Conservation (phyloP, 1,140 invertebrate species). For the Drosophila cardini region DNA sequence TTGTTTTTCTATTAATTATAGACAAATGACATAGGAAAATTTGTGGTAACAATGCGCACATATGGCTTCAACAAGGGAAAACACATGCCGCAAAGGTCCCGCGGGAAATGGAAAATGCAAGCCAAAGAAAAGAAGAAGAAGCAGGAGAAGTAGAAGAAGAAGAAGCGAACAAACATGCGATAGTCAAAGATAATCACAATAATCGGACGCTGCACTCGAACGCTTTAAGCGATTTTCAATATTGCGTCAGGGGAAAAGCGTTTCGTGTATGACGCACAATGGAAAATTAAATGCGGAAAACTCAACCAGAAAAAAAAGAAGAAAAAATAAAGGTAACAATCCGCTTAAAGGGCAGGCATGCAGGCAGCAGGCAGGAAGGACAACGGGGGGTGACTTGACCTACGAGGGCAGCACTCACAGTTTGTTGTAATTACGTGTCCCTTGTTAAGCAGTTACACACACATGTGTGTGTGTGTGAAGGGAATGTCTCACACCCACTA, state of each 20-base stretch:
- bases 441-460: constrained; percentile 29
- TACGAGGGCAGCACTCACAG: constrained; percentile 7
- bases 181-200: constrained; percentile 75
- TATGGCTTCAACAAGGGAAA: constrained; percentile 67
- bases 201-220: constrained; percentile 76
- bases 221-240: constrained; percentile 81
- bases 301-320: constrained; percentile 3
- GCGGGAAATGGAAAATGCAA: constrained; percentile 56
- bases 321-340: constrained; percentile 51
- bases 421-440: constrained; percentile 60
- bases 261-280: constrained; percentile 69
- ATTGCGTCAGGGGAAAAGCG: constrained; percentile 45
- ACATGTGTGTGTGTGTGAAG: constrained; percentile 1
- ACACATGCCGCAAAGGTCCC: constrained; percentile 51
- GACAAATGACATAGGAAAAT: constrained; percentile 50
- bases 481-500: neutral
- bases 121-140: too few species aligned
- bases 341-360: constrained; percentile 60
- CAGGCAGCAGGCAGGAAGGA: neutral
- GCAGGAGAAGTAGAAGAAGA: neutral
- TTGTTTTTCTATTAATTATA: constrained; percentile 80
- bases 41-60: constrained; percentile 64
- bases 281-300: constrained; percentile 65
- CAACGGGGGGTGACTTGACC: constrained; percentile 25
- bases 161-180: constrained; percentile 56